Base-by-base conservation (phyloP, 1,140 invertebrate genomes). In the Brachionus manjavacas region DNA sequence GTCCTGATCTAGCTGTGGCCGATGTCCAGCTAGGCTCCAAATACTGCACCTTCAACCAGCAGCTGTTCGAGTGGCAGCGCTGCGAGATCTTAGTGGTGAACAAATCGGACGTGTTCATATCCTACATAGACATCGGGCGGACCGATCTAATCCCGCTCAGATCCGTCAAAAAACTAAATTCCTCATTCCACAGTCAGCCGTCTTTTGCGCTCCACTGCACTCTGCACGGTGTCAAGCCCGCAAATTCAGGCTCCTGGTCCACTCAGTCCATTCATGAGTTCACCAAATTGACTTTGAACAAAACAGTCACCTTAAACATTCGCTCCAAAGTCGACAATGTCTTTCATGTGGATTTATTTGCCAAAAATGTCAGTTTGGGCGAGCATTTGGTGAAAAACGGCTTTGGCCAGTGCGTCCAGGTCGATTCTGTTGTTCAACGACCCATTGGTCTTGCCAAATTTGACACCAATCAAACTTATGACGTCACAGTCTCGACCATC, bases 41-140 rank as follows among this genome's bases (percentile, higher is more conserved):
- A 11, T 81, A 81, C 25, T 60, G 52, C 16, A 20, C 52, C 16
- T 81, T 81, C 31, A 68, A 81, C 52, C 49, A 60, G 12, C 31
- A 43, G 14, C 23, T 81, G 39, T 64, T 81, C 31, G 79, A 81
- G 60, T 81, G 79, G 79, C 79, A 81, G 11, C 35, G 79, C 2
- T 81, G 79, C 28, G 79, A 81, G 35, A 43, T 60, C 6, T 28
- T 81, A 2, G 23, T 41, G 0, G 11, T 64, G 23, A 60, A 68
- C 52, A 68, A 20, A 41, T 39, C n/a, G 11, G 79, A 81, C 12
- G 79, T 46, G 14, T 64, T 35, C 14, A 68, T 81, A 20, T 41
- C 31, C 6, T 68, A 64, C 31, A 81, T 81, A 20, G 79, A 81
- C 28, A 68, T 8, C 8, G 79, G 79, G 4, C 64, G 35, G 12